Evolutionary conservation across 2,888 invertebrate species (phyloP).

Genomic region (Ctenicera cuprea): DNA sequence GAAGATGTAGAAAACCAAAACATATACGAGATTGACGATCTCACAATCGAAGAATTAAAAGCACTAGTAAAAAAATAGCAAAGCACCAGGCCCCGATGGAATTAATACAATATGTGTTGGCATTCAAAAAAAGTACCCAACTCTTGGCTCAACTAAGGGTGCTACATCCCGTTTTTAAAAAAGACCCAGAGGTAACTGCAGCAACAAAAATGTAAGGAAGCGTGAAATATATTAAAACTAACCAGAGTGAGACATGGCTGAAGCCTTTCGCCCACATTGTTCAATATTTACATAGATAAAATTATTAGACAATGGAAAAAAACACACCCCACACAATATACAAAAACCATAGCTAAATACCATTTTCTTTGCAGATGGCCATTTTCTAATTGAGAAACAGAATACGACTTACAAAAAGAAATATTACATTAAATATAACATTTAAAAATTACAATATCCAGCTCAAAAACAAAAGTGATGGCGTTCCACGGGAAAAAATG

Average conservation of each 20-base stretch:
- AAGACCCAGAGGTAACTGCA: slow-evolving; percentile 5
- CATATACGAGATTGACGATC: not conserved
- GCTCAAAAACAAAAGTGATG: too few species aligned
- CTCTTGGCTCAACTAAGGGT: too few species aligned
- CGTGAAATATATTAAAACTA: not conserved
- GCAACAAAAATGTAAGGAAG: not conserved
- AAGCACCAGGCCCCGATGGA: not conserved
- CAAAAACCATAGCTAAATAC: too few species aligned
- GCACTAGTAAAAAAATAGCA: not conserved
- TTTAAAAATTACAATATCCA: too few species aligned
- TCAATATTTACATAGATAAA: too few species aligned
- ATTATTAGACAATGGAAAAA: too few species aligned
- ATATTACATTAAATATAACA: too few species aligned
- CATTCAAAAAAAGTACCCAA: slow-evolving; percentile 1
- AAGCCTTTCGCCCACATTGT: not conserved
- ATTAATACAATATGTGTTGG: slow-evolving; percentile 5
- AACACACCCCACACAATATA: too few species aligned
- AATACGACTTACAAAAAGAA: too few species aligned
- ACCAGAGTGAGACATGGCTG: slow-evolving; percentile 16
- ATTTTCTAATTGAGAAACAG: too few species aligned
- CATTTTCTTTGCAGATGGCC: too few species aligned
- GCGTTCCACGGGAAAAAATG: too few species aligned
- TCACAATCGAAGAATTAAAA: slow-evolving; percentile 19
- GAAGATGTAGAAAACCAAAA: not conserved
- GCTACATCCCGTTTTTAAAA: slow-evolving; percentile 5